Evolutionary conservation across 1,140 invertebrate genomes (phyloP).

Genomic region (Lepidurus apus): DNA sequence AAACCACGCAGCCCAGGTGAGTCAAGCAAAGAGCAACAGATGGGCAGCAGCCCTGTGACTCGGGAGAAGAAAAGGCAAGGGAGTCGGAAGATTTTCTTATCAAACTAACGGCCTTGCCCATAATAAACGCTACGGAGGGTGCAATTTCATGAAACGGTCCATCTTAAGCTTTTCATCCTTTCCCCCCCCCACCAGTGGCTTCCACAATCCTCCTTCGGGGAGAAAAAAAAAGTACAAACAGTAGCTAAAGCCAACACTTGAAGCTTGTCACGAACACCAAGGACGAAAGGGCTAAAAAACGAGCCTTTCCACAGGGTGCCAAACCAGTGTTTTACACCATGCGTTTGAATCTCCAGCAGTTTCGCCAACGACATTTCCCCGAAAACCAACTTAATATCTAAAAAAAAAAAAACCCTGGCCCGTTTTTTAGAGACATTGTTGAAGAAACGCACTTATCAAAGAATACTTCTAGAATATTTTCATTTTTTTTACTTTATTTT

Average conservation of each 20-base stretch:
- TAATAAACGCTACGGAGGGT: conserved; percentile 18
- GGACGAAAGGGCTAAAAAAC: not conserved
- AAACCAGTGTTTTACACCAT: not conserved
- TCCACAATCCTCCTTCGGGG: not conserved
- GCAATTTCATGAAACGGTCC: not conserved
- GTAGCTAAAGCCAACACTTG: not conserved
- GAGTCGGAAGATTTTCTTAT: not conserved
- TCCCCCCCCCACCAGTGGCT: not conserved
- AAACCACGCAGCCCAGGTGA: conserved; percentile 1
- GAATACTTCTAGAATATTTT: not conserved
- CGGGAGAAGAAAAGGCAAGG: conserved; percentile 1
- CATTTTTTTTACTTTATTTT: not conserved
- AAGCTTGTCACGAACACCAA: conserved; percentile 9
- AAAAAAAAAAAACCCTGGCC: no score
- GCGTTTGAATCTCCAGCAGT: no score
- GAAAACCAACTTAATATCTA: no score
- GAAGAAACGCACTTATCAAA: not conserved
- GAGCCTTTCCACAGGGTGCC: not conserved
- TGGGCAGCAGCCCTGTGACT: not conserved
- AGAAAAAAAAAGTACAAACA: not conserved
- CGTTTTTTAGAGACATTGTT: not conserved
- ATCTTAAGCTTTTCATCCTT: not conserved
- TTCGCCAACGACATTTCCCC: no score
- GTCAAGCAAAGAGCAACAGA: not conserved
- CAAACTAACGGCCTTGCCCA: conserved; percentile 20